phyloP scores from a whole-genome alignment of 2,888 invertebrate species.

The Drosophila merina region DNA sequence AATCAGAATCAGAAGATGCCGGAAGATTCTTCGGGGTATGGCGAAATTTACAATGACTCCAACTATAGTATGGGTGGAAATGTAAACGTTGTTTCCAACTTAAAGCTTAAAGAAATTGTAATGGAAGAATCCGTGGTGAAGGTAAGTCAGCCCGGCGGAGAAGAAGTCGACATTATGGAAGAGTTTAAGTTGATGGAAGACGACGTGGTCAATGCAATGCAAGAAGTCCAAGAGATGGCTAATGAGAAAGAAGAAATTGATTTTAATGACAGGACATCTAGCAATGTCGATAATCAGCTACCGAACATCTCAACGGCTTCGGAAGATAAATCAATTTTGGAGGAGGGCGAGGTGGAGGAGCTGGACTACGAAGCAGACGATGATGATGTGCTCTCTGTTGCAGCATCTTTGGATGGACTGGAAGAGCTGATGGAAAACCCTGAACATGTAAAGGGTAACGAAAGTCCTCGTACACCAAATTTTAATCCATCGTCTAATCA shows the following conservation, averaged over 20 bases:
- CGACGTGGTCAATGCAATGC: background rate
- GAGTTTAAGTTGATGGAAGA: slow-evolving; percentile 2
- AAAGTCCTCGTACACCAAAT: background rate
- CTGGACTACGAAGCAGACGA: slow-evolving; percentile 49
- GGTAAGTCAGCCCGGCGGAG: background rate
- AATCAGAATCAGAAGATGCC: too few species aligned
- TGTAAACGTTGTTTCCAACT: background rate
- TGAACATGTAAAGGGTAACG: background rate
- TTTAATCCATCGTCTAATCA: too few species aligned
- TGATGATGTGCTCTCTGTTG: slow-evolving; percentile 50
- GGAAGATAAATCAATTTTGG: slow-evolving; percentile 8
- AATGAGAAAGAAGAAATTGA: too few species aligned
- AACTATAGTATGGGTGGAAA: background rate
- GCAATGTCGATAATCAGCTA: too few species aligned
- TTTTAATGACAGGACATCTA: too few species aligned
- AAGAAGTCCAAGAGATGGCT: too few species aligned
- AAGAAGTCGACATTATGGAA: background rate
- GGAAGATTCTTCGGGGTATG: background rate
- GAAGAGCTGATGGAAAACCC: too few species aligned
- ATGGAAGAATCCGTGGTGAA: background rate
- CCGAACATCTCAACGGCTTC: background rate
- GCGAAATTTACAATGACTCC: background rate
- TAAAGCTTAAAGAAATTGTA: background rate
- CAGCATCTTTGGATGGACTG: slow-evolving; percentile 52
- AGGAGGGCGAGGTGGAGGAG: background rate